Base-by-base conservation (phyloP, 2,113 vertebrate species). In the Furnarius figulus region DNA sequence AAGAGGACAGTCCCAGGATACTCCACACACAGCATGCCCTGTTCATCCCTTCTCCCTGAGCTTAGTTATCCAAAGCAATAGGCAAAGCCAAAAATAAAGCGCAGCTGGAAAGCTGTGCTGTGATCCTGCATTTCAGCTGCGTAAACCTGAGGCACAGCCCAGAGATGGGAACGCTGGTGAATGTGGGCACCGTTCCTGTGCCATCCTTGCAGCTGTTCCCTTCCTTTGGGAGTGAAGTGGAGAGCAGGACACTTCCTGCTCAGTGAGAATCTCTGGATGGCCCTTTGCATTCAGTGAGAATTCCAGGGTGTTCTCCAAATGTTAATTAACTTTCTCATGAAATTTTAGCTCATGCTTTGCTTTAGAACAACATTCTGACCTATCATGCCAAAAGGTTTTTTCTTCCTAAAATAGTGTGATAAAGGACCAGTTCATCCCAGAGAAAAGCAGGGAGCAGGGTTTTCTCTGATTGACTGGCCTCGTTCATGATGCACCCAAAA, bases 391-490 rank as follows among this genome's bases (percentile, higher is more conserved):
- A 70, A 56, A 84, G 31, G 22, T 73, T 56, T 92, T 55, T 58
- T 28, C 42, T 66, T 85, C 67, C 39, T 87, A 30, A 82, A 81
- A 59, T 8, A 67, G 30, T 39, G 30, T 42, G 77, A 28, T 63
- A 55, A 86, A 88, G 52, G 62, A 91, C 9, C 53, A 75, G 66
- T 70, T 96, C 14, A 59, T 85, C 70, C 77, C 55, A 65, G 89
- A 74, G 40, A 62, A 63, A 50, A 44, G 2, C 16, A 56, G n/a
- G 75, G 85, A 81, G 65, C 80, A 81, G 70, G 19, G 49, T 63
- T 85, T 94, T 40, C 65, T 74, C 82, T 95, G 96, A 97, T 93
- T 96, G 96, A 95, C 95, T 95, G 78, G 85, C 40, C 90, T 94
- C 2, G 3, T 87, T 95, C 95, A 97, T 97, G 96, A 94, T 97